Percentiles rank a stretch among this genome's conserved stretches.
Conservation (phyloP, 2,797 vertebrate species). For the Lutra lutra region DNA sequence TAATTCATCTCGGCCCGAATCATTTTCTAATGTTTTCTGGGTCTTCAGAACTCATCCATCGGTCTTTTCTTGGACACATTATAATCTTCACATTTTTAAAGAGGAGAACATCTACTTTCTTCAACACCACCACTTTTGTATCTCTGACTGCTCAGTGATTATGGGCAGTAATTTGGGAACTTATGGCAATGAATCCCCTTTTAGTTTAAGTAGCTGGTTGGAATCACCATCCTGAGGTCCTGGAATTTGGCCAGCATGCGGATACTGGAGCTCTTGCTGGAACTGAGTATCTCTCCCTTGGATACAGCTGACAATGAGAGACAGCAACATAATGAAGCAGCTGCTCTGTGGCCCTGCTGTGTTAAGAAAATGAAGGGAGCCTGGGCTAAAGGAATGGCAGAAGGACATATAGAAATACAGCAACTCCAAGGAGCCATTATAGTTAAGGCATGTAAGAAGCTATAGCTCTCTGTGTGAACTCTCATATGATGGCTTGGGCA, state of each 20-base stretch:
- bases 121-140: neutral
- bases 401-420: neutral
- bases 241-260: neutral
- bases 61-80: neutral
- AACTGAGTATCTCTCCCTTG: neutral
- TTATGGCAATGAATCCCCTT: neutral
- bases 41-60: neutral
- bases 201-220: slow-evolving; percentile 29
- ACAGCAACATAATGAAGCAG: neutral
- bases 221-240: neutral
- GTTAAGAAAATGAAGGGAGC: neutral
- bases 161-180: neutral
- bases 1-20: neutral
- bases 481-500: neutral
- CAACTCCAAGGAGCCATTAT: neutral
- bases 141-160: neutral
- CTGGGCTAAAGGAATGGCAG: neutral
- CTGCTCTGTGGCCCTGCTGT: neutral
- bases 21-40: neutral
- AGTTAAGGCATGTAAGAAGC: neutral
- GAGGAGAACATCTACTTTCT: neutral
- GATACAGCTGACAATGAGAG: neutral
- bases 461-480: neutral
- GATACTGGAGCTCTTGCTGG: neutral
- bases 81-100: slow-evolving; percentile 17